Evolutionary conservation across 2,888 invertebrate species (phyloP).

Genomic region (Leptopilina syphax): DNA sequence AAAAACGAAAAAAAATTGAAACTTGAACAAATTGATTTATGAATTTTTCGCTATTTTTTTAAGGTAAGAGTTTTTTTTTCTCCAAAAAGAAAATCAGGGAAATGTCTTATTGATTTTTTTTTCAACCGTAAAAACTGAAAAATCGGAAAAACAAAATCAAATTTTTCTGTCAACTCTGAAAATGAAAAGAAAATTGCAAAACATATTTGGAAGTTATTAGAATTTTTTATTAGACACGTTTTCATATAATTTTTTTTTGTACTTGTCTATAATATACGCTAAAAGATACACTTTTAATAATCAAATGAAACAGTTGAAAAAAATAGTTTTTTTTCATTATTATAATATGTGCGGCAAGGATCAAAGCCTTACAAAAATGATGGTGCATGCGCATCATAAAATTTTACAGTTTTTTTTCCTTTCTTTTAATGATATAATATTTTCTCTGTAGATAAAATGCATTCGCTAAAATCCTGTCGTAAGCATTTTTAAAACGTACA

Average conservation of each 20-base stretch:
- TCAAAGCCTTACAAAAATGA: slow-evolving; percentile 24
- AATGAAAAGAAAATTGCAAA: background rate
- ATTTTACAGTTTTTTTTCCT: slow-evolving; percentile 12
- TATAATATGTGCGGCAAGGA: slow-evolving; percentile 5
- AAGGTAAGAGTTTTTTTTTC: no score
- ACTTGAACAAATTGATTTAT: slow-evolving; percentile 41
- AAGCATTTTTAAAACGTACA: slow-evolving; percentile 27
- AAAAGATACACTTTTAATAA: slow-evolving; percentile 43
- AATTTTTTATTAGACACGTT: slow-evolving; percentile 29
- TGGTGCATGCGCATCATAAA: slow-evolving; percentile 23
- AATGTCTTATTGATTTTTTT: no score
- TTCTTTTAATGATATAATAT: slow-evolving; percentile 13
- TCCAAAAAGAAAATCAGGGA: no score
- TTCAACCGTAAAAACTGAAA: no score
- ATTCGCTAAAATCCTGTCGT: slow-evolving; percentile 22
- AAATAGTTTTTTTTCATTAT: slow-evolving; percentile 45
- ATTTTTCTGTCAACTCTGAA: no score
- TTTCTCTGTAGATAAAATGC: slow-evolving; percentile 16
- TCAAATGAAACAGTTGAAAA: slow-evolving; percentile 46
- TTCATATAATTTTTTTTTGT: slow-evolving; percentile 25
- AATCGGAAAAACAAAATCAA: no score
- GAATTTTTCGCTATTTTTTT: no score
- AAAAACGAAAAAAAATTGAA: slow-evolving; percentile 47
- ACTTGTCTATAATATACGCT: slow-evolving; percentile 29
- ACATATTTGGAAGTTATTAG: background rate